Evolutionary conservation across 1,140 invertebrate genomes (phyloP).

Genomic region (Adoxophyes honmai): DNA sequence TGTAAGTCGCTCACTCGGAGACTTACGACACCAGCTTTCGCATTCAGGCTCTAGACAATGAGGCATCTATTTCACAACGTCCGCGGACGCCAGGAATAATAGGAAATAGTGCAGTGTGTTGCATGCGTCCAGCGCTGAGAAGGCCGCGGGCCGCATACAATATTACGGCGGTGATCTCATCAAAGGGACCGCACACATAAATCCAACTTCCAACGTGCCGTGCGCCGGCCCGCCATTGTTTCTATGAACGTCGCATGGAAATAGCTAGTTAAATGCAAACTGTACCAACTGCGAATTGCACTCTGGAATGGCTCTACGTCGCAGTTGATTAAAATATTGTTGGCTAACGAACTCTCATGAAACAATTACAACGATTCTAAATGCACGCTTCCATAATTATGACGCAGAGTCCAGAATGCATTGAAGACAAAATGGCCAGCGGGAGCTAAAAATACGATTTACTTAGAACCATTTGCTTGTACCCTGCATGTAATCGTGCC

Average conservation of each 20-base stretch:
- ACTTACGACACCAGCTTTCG: constrained; percentile 3
- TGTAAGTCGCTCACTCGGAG: constrained; percentile 14
- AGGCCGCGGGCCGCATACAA: constrained; percentile 66
- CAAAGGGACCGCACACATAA: constrained; percentile 69
- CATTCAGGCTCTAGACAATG: constrained; percentile 50
- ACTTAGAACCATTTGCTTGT: constrained; percentile 8
- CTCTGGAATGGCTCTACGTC: constrained; percentile 3
- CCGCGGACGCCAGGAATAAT: constrained; percentile 47
- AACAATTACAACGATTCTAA: not conserved
- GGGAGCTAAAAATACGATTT: not conserved
- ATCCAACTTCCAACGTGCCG: constrained; percentile 58
- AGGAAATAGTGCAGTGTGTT: constrained; percentile 68
- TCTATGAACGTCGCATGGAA: constrained; percentile 61
- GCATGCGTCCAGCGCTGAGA: constrained; percentile 62
- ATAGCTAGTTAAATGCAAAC: constrained; percentile 49
- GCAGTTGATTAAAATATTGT: constrained; percentile 13
- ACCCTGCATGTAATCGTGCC: constrained; percentile 22
- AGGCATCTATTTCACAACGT: constrained; percentile 63
- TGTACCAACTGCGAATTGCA: not conserved
- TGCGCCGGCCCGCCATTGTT: constrained; percentile 48
- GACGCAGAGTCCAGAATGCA: constrained; percentile 1
- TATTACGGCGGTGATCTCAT: constrained; percentile 67
- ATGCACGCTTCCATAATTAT: constrained; percentile 2
- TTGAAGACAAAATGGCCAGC: not conserved
- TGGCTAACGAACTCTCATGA: not conserved